These are phyloP conservation scores for Pygmarrhopalites habei DNA, from an alignment of 1,140 invertebrate genomes.

Conservation along the genomic window DNA sequence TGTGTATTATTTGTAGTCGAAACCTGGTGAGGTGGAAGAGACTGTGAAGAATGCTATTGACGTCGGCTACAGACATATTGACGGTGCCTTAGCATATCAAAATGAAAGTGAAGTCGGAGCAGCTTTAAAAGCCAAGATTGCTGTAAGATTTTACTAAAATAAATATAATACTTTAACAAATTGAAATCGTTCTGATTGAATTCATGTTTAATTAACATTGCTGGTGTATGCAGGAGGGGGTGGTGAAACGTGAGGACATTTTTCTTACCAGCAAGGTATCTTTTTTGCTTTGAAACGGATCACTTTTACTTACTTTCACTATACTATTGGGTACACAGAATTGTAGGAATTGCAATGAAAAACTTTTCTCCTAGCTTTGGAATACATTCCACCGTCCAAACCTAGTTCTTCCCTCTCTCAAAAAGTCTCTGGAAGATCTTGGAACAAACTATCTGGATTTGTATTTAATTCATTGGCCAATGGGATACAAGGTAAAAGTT, in stretches of 20 bases:
- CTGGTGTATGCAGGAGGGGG: no score
- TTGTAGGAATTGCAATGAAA: no score
- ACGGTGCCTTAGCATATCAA: slow-evolving; percentile 74
- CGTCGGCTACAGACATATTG: slow-evolving; percentile 79
- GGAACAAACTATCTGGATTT: slow-evolving; percentile 72
- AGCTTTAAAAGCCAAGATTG: slow-evolving; percentile 65
- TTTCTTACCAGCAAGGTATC: slow-evolving; percentile 77
- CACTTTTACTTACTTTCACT: no score
- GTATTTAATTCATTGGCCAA: slow-evolving; percentile 76
- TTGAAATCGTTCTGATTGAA: no score
- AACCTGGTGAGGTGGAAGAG: slow-evolving; percentile 53
- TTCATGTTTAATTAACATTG: no score
- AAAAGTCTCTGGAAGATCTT: slow-evolving; percentile 59
- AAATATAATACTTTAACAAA: no score
- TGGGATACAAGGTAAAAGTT: slow-evolving; percentile 62
- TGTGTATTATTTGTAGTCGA: slow-evolving; percentile 47
- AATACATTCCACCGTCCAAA: slow-evolving; percentile 61
- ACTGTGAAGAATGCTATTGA: slow-evolving; percentile 65
- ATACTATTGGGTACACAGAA: no score
- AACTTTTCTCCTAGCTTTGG: slow-evolving; percentile 67
- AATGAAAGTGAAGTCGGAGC: slow-evolving; percentile 77
- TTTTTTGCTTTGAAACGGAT: no score
- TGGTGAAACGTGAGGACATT: slow-evolving; percentile 71
- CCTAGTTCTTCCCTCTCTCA: slow-evolving; percentile 55
- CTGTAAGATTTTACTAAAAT: no score